Evolutionary conservation across 2,113 vertebrate species (phyloP).

Genomic region (Odontophorus gujanensis): DNA sequence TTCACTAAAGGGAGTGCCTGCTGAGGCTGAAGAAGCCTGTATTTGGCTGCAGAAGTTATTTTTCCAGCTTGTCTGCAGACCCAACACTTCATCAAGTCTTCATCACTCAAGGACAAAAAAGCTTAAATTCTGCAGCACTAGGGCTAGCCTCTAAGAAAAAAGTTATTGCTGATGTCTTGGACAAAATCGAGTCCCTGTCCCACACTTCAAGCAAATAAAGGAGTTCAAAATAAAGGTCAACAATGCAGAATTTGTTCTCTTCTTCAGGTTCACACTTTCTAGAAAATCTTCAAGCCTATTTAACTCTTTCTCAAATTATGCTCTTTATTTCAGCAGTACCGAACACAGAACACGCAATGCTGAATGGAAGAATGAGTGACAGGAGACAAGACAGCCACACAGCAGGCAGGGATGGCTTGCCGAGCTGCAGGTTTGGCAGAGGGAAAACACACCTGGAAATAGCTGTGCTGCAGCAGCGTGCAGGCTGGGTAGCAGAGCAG

Average conservation of each 20-base stretch:
- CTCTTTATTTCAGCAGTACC: not conserved
- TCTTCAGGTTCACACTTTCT: accelerated
- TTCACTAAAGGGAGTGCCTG: not conserved
- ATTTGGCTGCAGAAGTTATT: not conserved
- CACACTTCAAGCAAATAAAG: not conserved
- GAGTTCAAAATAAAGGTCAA: not conserved
- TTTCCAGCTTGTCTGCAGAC: constrained; percentile 23
- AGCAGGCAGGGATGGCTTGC: not conserved
- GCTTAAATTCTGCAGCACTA: not conserved
- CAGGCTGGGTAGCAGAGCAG: not conserved
- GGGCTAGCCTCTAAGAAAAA: not conserved
- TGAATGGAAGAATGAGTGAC: too few relatives aligned
- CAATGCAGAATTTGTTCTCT: not conserved
- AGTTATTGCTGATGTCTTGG: not conserved
- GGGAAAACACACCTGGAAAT: not conserved
- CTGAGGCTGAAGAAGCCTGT: not conserved
- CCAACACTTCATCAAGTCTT: constrained; percentile 27
- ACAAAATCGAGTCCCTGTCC: not conserved
- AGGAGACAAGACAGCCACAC: not conserved
- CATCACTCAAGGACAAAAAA: not conserved
- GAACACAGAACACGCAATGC: not conserved
- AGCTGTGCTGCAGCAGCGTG: not conserved
- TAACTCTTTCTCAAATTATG: not conserved
- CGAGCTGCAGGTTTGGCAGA: not conserved
- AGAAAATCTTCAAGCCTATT: not conserved